Evolutionary conservation across 2,113 vertebrate genomes (phyloP).

Genomic region (Elephantulus edwardii): DNA sequence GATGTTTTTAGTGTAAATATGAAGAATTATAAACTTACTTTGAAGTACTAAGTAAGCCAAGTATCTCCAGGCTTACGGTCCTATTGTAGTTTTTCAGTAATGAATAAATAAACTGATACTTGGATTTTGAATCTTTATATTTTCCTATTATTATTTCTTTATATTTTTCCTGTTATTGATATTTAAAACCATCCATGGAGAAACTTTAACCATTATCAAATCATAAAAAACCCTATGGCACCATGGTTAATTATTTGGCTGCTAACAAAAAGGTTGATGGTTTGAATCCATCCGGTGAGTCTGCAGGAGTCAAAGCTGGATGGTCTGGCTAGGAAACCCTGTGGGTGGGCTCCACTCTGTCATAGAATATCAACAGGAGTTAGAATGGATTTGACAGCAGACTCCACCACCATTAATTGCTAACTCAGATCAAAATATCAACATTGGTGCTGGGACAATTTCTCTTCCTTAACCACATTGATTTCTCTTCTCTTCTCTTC

Average conservation of each 20-base stretch:
- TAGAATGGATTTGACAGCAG: background rate
- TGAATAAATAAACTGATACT: background rate
- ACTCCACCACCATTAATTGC: background rate
- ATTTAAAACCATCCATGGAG: background rate
- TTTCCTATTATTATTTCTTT: background rate
- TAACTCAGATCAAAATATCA: background rate
- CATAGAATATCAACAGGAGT: background rate
- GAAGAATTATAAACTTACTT: background rate
- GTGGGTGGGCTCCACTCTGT: background rate
- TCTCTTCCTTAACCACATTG: too few species aligned
- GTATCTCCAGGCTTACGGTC: background rate
- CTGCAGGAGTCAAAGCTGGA: background rate
- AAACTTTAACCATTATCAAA: background rate
- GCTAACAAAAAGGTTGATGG: background rate
- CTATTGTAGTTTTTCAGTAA: background rate
- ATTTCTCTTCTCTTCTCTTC: too few species aligned
- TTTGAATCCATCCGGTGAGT: background rate
- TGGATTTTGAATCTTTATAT: background rate
- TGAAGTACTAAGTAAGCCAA: conserved; percentile 9
- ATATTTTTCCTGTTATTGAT: background rate
- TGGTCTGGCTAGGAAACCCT: background rate
- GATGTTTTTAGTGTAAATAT: conserved; percentile 17
- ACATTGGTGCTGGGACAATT: background rate
- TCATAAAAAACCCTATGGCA: background rate
- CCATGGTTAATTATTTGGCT: background rate